phyloP scores from a whole-genome alignment of 2,888 invertebrate species.

The Acronicta leporina region DNA sequence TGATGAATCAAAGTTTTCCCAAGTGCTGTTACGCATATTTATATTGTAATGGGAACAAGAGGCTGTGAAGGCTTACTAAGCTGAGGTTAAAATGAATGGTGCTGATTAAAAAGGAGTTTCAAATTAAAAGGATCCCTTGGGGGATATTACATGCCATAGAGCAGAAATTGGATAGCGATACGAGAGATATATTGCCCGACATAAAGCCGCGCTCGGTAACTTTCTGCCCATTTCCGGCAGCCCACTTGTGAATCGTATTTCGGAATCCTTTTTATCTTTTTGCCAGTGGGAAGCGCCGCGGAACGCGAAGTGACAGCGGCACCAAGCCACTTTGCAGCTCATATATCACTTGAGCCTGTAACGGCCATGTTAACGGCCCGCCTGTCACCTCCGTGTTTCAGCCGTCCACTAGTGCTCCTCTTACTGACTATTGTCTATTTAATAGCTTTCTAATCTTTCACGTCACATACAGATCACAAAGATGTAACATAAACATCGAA shows the following conservation, averaged over 20 bases:
- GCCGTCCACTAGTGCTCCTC: conserved; percentile 69
- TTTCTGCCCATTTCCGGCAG: conserved; percentile 87
- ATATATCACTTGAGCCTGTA: conserved; percentile 86
- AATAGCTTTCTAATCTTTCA: conserved; percentile 68
- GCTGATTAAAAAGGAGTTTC: conserved; percentile 79
- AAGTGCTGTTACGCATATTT: conserved; percentile 2
- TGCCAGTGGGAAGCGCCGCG: conserved; percentile 77
- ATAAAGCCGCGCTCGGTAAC: conserved; percentile 86
- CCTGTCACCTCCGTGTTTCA: conserved; percentile 84
- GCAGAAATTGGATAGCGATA: conserved; percentile 87
- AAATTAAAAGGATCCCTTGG: conserved; percentile 81
- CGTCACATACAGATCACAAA: conserved; percentile 48
- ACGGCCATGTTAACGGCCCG: conserved; percentile 84
- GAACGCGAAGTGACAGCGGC: conserved; percentile 85
- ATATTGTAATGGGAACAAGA: conserved; percentile 19
- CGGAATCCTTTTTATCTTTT: conserved; percentile 87
- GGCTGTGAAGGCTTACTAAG: conserved; percentile 39
- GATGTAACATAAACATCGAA: conserved; percentile 29
- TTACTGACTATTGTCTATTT: conserved; percentile 66
- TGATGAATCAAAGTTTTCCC: conserved; percentile 4
- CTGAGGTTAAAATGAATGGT: conserved; percentile 74
- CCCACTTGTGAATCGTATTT: conserved; percentile 88
- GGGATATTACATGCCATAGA: conserved; percentile 87
- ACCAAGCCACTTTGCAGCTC: conserved; percentile 87
- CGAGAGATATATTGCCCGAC: conserved; percentile 85